Evolutionary conservation across 2,113 vertebrate species (phyloP), one percentile per base, ranked within the genome.

Genomic region (Monopterus albus): DNA sequence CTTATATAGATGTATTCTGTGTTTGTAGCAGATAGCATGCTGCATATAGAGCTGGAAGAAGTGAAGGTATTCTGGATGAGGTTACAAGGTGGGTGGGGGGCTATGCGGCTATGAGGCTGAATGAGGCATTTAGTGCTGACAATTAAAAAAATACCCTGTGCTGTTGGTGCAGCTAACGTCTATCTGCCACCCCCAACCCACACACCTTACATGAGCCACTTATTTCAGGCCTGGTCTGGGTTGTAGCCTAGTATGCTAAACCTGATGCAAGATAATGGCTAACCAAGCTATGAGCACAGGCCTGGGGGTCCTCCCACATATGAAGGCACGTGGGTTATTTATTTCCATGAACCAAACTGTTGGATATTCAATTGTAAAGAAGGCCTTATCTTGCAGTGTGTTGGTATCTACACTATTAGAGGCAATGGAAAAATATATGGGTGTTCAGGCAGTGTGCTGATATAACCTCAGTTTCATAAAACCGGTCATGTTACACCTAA

Each of bases 51-150:
- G n/a, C n/a, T n/a, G n/a, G n/a, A n/a, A n/a, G n/a, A n/a, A 83
- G 84, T 82, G 64, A 87, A 91, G 84, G 89, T 88, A 92, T 89
- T 91, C 83, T 87, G 83, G 86, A 81, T 92, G 90, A 88, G 88
- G 89, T 90, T 88, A 75, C 74, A 50, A 80, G 79, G 76, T 82
- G 79, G 87, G 88, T 77, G 85, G 84, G 78, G 74, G 85, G 82
- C 55, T 68, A 71, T 29, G 72, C 40, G n/a, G n/a, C n/a, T n/a
- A n/a, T 2, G 52, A 66, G 63, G 66, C 87, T 93, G 91, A 92
- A 91, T 89, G 89, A 90, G 78, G 85, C 91, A 90, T 93, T 93
- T 91, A 90, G 87, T 87, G 89, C 83, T 72, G 86, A 84, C 84
- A 80, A 89, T 89, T 91, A 91, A 88, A 92, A 88, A 92, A 91